Evolutionary conservation across 2,888 invertebrate species (phyloP), one percentile per base, ranked within the genome.

Genomic region (Cerceris rybyensis): DNA sequence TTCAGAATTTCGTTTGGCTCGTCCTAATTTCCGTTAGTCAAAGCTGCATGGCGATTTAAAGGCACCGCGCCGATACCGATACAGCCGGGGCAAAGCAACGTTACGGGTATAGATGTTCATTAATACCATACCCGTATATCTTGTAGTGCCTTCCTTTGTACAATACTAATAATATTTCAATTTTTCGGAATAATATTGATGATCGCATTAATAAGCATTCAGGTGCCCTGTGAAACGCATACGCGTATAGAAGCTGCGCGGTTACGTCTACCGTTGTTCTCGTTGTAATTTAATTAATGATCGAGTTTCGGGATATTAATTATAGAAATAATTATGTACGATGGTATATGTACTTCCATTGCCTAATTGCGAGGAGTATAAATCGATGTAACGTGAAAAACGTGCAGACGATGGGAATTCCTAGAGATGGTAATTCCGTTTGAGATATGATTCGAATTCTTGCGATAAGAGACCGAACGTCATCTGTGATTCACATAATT

Each of bases 301-400:
- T 70, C 83, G 75, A 81, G 75, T 81, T 84, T 73, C 84, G 75
- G 75, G 71, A 64, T 78, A 83, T 83, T 84, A 81, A 84, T 83
- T 78, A 81, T 68, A 84, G 78, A 83, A 81, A 78, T 81, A 83
- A 83, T 84, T 78, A 76, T 59, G 73, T 39, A 14, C 9, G 67
- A 68, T 70, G 70, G 50, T 64, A 52, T 42, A 17, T 42, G 41
- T n/a, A 46, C 14, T 52, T 14, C 60, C 5, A 39, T 41, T 60
- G 66, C 58, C 55, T 55, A 54, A 67, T 42, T 42, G 13, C 41
- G 57, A 55, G 54, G 42, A 43, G 8, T 46, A 74, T 55, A 78
- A 78, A 74, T 74, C 54, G 49, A 60, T 55, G 54, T 64, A 67
- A 46, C 46, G 46, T 46, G 13, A 11, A 46, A 46, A 46, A 2